These are phyloP conservation scores for Ormyrus pomaceus DNA, from an alignment of 2,888 invertebrate genomes.

Conservation along the genomic window DNA sequence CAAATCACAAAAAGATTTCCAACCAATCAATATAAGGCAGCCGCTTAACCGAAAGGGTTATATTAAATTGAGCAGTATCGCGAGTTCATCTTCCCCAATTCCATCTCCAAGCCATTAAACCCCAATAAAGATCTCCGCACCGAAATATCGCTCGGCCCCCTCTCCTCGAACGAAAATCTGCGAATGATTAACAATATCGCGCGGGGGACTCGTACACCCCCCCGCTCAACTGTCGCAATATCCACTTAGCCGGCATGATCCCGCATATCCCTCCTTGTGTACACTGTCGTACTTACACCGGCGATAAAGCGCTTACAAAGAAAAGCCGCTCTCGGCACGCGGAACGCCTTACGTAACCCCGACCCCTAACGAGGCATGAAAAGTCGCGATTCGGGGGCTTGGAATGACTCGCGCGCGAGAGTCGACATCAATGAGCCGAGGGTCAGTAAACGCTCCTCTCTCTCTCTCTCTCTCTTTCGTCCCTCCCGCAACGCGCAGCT, in stretches of 20 bases:
- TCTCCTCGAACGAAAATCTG: no score
- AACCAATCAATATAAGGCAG: no score
- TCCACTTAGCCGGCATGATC: not conserved
- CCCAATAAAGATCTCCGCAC: no score
- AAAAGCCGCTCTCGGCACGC: not conserved
- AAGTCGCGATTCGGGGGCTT: not conserved
- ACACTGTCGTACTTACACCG: not conserved
- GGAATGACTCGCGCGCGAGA: no score
- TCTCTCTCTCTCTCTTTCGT: not conserved
- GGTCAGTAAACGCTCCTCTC: not conserved
- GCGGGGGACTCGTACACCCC: no score
- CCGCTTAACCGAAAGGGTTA: no score
- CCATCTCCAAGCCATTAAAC: not conserved
- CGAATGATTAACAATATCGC: no score
- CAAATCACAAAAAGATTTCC: no score
- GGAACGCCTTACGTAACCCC: not conserved
- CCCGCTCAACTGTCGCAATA: constrained; percentile 7
- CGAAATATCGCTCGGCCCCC: no score
- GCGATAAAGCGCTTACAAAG: constrained; percentile 19
- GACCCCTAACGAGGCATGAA: not conserved
- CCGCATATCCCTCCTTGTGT: no score
- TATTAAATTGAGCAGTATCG: no score
- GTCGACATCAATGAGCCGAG: not conserved
- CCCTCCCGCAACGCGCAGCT: not conserved
- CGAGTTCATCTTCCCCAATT: not conserved